A percentile compares a stretch with the other conserved stretches of the same genome.
Evolutionary conservation across 2,888 invertebrate genomes (phyloP).

Genomic region (Cerastis leucographa): DNA sequence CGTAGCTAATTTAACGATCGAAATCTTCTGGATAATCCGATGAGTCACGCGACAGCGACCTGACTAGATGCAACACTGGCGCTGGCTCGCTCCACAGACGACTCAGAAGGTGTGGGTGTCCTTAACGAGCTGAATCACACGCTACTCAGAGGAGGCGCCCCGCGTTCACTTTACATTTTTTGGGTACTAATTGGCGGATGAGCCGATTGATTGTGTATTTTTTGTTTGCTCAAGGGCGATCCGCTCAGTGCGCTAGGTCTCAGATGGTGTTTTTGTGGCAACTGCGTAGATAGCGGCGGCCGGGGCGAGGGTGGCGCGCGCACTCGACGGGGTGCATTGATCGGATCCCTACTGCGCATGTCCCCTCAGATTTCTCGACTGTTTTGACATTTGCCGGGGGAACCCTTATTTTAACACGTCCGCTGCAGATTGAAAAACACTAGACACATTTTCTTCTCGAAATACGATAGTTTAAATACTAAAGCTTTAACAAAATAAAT

Average conservation of each 20-base stretch:
- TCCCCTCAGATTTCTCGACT: slow-evolving; percentile 77
- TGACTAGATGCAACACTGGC: slow-evolving; percentile 77
- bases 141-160: slow-evolving; percentile 77
- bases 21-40: slow-evolving; percentile 84
- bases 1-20: slow-evolving; percentile 77
- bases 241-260: slow-evolving; percentile 74
- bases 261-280: slow-evolving; percentile 84
- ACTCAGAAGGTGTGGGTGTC: slow-evolving; percentile 87
- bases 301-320: slow-evolving; percentile 86
- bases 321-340: slow-evolving; percentile 87
- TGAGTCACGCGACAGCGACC: slow-evolving; percentile 85
- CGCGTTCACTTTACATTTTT: slow-evolving; percentile 72
- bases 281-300: slow-evolving; percentile 86
- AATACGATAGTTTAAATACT: not conserved
- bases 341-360: slow-evolving; percentile 87
- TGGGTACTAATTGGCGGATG: slow-evolving; percentile 69
- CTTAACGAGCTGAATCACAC: slow-evolving; percentile 81
- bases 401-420: slow-evolving; percentile 55
- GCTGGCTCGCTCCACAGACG: slow-evolving; percentile 68
- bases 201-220: slow-evolving; percentile 75
- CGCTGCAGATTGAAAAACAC: slow-evolving; percentile 44
- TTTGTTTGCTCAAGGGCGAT: slow-evolving; percentile 79
- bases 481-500: not conserved
- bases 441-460: slow-evolving; percentile 23
- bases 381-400: slow-evolving; percentile 83